Evolutionary conservation across 2,113 vertebrate species (phyloP).

Genomic region (Ardeotis arabs): DNA sequence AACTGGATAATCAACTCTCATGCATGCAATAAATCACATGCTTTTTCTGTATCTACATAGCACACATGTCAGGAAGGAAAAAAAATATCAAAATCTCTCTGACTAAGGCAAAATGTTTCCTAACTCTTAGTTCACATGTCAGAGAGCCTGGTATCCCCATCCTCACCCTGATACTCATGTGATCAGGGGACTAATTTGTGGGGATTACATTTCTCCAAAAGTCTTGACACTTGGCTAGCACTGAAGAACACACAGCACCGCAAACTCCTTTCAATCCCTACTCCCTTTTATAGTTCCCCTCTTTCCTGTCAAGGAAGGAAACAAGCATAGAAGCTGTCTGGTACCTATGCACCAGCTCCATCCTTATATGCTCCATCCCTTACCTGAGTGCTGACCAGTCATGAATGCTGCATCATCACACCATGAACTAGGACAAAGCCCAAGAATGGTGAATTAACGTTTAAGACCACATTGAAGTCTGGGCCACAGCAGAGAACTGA

Average conservation of each 20-base stretch:
- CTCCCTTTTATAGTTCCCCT: neutral
- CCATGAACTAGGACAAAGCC: neutral
- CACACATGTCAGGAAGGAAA: neutral
- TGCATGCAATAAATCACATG: conserved; percentile 1
- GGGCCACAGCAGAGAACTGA: neutral
- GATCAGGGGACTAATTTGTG: neutral
- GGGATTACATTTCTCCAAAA: neutral
- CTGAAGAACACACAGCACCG: neutral
- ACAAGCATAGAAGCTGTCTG: neutral
- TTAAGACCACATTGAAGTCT: neutral
- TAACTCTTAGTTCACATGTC: neutral
- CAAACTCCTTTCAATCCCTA: neutral
- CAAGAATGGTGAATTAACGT: neutral
- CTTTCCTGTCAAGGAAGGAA: neutral
- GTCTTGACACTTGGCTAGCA: neutral
- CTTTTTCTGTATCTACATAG: neutral
- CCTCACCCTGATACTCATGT: neutral
- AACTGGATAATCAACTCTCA: neutral
- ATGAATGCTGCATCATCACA: neutral
- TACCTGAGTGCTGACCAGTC: neutral
- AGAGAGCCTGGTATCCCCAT: neutral
- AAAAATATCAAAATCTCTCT: neutral
- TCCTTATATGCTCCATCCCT: neutral
- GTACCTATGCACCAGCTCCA: neutral
- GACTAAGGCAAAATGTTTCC: neutral